Evolutionary conservation across 1,140 invertebrate species (phyloP).

Genomic region (Atta texana): DNA sequence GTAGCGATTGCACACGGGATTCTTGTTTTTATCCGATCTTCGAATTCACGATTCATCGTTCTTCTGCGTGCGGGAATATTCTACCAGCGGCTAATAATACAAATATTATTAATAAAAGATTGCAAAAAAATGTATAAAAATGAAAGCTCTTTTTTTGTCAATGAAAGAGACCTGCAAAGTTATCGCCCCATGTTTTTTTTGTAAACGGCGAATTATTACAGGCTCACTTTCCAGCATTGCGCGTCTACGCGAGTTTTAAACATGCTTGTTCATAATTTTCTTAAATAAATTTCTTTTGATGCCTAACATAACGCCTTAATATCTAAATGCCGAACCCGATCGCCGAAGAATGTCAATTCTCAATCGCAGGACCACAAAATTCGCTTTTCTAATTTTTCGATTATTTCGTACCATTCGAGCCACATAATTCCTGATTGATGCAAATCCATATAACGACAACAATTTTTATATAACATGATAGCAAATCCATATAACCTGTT

Average conservation of each 20-base stretch:
- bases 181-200: constrained; percentile 11
- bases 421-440: not conserved
- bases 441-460: not conserved
- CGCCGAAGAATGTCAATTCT: constrained; percentile 29
- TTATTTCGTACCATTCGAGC: not conserved
- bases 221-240: not conserved
- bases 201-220: constrained; percentile 26
- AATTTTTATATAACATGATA: not conserved
- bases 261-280: constrained; percentile 72
- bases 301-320: constrained; percentile 44
- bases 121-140: constrained; percentile 29
- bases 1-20: constrained; percentile 7
- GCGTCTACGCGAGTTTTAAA: constrained; percentile 74
- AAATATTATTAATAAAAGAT: constrained; percentile 22
- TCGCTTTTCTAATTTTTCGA: constrained; percentile 2
- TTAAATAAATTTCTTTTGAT: constrained; percentile 39
- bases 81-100: constrained; percentile 49
- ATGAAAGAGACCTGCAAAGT: not conserved
- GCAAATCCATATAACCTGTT: not conserved
- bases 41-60: constrained; percentile 20
- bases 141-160: constrained; percentile 39
- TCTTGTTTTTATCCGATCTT: not conserved
- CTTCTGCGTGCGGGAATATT: constrained; percentile 24
- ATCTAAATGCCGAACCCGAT: constrained; percentile 50
- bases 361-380: constrained; percentile 31